Conservation (phyloP, 2,888 invertebrate species). For the Drosophila multiciliata region DNA sequence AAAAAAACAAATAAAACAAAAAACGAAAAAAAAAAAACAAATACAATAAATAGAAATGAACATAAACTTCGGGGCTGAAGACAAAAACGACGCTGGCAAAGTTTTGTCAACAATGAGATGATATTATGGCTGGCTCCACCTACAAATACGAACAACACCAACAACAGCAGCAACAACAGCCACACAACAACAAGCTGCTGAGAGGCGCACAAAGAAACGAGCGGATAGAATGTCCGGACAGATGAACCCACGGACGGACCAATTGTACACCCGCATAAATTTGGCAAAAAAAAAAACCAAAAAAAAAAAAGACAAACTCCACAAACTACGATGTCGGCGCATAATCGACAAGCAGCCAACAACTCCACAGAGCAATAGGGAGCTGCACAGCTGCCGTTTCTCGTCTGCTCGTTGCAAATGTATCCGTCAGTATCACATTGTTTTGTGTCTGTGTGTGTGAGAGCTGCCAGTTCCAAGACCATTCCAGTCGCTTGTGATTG, state of each 20-base stretch:
- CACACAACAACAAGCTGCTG: constrained; percentile 38
- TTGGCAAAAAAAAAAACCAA: constrained; percentile 45
- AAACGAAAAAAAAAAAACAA: constrained; percentile 16
- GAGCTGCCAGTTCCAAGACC: constrained; percentile 39
- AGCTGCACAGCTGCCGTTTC: constrained; percentile 37
- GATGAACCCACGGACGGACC: constrained; percentile 31
- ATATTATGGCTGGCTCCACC: constrained; percentile 77
- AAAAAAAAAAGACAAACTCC: constrained; percentile 59
- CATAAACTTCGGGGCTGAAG: constrained; percentile 49
- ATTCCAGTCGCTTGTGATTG: constrained; percentile 67
- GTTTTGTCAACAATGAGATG: constrained; percentile 79
- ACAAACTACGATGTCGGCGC: constrained; percentile 59
- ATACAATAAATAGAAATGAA: constrained; percentile 31
- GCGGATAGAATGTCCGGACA: constrained; percentile 22
- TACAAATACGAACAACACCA: constrained; percentile 72
- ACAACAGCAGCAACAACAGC: constrained; percentile 32
- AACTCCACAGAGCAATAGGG: constrained; percentile 45
- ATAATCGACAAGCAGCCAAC: constrained; percentile 48
- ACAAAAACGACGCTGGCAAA: constrained; percentile 60
- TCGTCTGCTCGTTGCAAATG: constrained; percentile 38
- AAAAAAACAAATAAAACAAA: constrained; percentile 7
- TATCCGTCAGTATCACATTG: constrained; percentile 47
- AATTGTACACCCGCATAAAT: constrained; percentile 76
- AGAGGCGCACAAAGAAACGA: constrained; percentile 36
- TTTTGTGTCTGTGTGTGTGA: constrained; percentile 19